Conservation (phyloP, 2,888 invertebrate genomes). For the Therioaphis trifolii region DNA sequence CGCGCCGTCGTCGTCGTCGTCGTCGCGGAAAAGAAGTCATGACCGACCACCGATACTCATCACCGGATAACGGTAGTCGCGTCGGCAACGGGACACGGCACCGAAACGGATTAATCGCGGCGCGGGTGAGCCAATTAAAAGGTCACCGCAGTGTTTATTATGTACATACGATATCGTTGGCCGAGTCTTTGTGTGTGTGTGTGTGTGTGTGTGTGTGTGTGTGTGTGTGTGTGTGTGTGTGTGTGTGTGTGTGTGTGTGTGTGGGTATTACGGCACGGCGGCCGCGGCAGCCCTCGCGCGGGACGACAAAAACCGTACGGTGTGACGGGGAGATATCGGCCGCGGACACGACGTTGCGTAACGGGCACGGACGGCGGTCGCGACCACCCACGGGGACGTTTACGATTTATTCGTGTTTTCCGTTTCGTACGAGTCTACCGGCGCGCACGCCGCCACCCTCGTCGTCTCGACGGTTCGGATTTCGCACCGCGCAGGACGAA, state of each 20-base stretch:
- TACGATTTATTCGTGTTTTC: no score
- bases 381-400: conserved; percentile 1
- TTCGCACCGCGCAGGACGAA: no score
- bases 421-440: no score
- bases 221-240: no score
- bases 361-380: neutral
- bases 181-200: no score
- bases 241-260: no score
- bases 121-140: conserved; percentile 24
- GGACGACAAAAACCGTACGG: neutral
- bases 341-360: neutral
- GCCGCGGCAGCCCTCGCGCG: neutral
- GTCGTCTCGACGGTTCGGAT: no score
- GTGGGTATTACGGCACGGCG: no score
- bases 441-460: neutral
- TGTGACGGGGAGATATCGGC: neutral
- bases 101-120: conserved; percentile 33
- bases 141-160: conserved; percentile 17
- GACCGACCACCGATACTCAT: conserved; percentile 43
- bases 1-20: no score
- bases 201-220: no score
- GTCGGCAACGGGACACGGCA: conserved; percentile 15
- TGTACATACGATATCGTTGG: no score
- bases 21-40: conserved; percentile 18
- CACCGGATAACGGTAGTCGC: neutral